Conservation (phyloP, 2,888 invertebrate species). For the Epistrophe grossulariae region DNA sequence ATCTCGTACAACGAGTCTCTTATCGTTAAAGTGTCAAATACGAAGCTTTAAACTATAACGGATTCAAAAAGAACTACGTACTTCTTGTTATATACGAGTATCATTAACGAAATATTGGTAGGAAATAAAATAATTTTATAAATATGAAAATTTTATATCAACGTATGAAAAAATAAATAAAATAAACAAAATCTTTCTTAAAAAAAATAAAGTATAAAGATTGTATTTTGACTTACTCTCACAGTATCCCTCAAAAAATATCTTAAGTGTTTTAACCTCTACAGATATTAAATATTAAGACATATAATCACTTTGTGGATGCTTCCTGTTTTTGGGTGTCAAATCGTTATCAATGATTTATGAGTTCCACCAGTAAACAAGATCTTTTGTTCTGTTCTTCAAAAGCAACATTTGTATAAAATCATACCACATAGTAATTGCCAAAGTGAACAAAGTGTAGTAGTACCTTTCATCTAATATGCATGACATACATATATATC, state of each 20-base stretch:
- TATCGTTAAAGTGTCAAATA: too few species aligned
- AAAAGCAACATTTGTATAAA: background rate
- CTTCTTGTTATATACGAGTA: too few species aligned
- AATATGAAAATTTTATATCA: too few species aligned
- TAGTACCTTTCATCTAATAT: background rate
- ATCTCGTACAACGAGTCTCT: too few species aligned
- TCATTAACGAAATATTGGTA: too few species aligned
- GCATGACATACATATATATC: background rate
- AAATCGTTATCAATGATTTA: conserved; percentile 7
- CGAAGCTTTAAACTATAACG: too few species aligned
- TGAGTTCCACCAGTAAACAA: background rate
- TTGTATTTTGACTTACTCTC: too few species aligned
- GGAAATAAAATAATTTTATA: too few species aligned
- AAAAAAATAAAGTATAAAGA: too few species aligned
- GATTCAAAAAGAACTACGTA: too few species aligned
- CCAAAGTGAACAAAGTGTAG: background rate
- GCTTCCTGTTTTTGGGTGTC: background rate
- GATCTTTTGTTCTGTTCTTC: background rate
- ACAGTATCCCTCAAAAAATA: background rate
- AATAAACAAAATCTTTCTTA: too few species aligned
- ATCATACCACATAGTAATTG: conserved; percentile 7
- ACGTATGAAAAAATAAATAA: too few species aligned
- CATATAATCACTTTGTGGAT: background rate
- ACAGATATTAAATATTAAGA: background rate
- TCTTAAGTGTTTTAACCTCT: background rate